Percentiles rank a stretch among this genome's conserved stretches.
These are phyloP conservation scores for Drosophila subpulchrella DNA, from an alignment of 1,140 invertebrate genomes.

Conservation along the genomic window DNA sequence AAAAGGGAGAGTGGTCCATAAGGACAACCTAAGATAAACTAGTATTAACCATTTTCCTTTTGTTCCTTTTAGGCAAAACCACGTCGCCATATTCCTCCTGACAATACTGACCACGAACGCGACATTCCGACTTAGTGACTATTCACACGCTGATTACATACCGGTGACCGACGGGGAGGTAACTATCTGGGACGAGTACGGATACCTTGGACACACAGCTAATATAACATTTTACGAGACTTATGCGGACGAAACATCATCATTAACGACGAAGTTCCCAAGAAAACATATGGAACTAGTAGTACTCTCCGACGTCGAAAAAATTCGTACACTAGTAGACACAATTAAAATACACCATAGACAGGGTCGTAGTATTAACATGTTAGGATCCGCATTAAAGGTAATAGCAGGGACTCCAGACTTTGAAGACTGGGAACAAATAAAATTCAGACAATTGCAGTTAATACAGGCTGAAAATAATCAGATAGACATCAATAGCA, in stretches of 20 bases:
- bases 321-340: neutral
- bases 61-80: neutral
- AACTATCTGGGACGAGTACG: neutral
- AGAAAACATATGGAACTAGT: neutral
- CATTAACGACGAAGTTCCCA: neutral
- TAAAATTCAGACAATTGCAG: slow-evolving; percentile 2
- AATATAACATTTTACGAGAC: no score
- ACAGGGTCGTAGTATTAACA: neutral
- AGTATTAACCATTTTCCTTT: neutral
- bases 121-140: neutral
- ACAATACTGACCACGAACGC: neutral
- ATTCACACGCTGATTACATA: neutral
- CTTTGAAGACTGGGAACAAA: neutral
- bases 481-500: neutral
- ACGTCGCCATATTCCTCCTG: neutral
- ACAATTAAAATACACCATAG: neutral
- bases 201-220: neutral
- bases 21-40: neutral
- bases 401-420: neutral
- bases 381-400: neutral
- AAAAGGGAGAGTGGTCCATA: neutral
- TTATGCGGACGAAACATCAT: neutral
- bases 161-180: neutral
- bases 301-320: neutral
- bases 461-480: neutral